Conservation (phyloP, 1,140 invertebrate genomes). For the Papilio aristodemus region DNA sequence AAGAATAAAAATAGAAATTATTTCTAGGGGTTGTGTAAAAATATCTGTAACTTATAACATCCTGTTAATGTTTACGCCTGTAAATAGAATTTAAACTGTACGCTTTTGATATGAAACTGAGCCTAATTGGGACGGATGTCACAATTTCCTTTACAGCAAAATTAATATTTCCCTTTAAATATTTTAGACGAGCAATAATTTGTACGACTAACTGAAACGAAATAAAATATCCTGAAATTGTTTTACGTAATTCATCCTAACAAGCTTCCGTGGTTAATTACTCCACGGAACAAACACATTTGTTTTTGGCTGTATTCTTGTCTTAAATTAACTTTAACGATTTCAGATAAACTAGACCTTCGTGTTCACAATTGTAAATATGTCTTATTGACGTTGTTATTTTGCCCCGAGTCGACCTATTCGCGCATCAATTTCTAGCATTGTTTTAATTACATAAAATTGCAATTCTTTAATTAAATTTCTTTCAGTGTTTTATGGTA, state of each 20-base stretch:
- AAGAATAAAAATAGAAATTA: neutral
- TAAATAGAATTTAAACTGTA: conserved; percentile 7
- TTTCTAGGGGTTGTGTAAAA: neutral
- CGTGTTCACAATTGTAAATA: too few relatives aligned
- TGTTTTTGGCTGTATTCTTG: neutral
- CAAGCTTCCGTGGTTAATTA: conserved; percentile 23
- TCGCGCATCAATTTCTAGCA: too few relatives aligned
- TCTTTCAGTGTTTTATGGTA: too few relatives aligned
- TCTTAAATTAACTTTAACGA: neutral
- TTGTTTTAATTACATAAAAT: too few relatives aligned
- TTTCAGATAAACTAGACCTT: too few relatives aligned
- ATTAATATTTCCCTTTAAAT: conserved; percentile 31
- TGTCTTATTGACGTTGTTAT: too few relatives aligned
- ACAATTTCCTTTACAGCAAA: conserved; percentile 30
- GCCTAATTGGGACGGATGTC: conserved; percentile 20
- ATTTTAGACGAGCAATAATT: conserved; percentile 24
- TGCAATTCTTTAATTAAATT: too few relatives aligned
- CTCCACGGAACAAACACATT: neutral
- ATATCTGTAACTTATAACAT: neutral
- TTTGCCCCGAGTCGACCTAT: too few relatives aligned
- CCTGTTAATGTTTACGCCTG: neutral
- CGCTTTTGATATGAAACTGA: conserved; percentile 26
- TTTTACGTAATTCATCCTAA: neutral
- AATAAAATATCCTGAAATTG: conserved; percentile 13
- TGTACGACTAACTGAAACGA: neutral